Evolutionary conservation across 2,888 invertebrate genomes (phyloP).

Genomic region (Plagodis dolabraria): DNA sequence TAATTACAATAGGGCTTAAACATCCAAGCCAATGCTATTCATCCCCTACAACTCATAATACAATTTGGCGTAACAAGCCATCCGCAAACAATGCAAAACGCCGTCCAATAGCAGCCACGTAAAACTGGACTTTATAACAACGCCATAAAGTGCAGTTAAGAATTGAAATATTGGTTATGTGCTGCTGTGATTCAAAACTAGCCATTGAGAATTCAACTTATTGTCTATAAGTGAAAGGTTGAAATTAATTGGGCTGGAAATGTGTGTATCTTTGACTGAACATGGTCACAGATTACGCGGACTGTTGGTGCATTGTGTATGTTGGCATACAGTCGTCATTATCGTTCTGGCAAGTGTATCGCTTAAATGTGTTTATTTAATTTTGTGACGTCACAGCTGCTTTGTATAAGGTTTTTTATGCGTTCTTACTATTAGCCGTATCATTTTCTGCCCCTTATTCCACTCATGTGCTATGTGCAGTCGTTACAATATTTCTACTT

Average conservation of each 20-base stretch:
- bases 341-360: conserved; percentile 28
- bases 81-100: conserved; percentile 41
- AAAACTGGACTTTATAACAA: conserved; percentile 25
- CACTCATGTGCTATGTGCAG: no score
- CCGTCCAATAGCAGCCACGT: conserved; percentile 20
- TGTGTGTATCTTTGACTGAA: conserved; percentile 26
- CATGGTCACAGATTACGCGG: conserved; percentile 39
- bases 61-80: conserved; percentile 43
- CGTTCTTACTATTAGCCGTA: no score
- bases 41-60: conserved; percentile 40
- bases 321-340: conserved; percentile 36
- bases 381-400: conserved; percentile 14
- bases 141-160: conserved; percentile 17
- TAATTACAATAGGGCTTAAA: conserved; percentile 38
- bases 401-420: not conserved
- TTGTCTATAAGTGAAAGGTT: conserved; percentile 17
- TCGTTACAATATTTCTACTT: no score
- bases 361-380: conserved; percentile 23
- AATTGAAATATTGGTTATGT: conserved; percentile 8
- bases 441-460: no score
- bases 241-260: conserved; percentile 13
- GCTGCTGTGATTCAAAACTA: conserved; percentile 14
- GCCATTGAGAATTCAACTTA: conserved; percentile 21
- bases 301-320: conserved; percentile 37
- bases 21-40: conserved; percentile 32